Evolutionary conservation across 2,888 invertebrate genomes (phyloP), one percentile per base, ranked within the genome.

Genomic region (Dryadula phaetusa): DNA sequence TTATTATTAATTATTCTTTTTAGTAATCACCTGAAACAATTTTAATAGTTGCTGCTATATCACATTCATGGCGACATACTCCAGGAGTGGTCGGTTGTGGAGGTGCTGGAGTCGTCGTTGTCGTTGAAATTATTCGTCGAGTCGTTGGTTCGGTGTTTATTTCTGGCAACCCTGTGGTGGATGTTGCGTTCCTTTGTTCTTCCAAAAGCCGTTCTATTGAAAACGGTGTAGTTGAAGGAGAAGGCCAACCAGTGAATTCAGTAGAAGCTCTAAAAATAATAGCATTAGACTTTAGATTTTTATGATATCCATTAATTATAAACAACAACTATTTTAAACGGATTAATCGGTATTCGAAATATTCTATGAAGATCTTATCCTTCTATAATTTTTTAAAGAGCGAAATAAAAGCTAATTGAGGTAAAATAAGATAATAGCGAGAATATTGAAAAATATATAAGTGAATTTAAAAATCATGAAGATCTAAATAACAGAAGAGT

Each of bases 231-330:
- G 97, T 97, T 0, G 97, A 96, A 6, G 97, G 95, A 0, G 97
- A 96, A 12, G 97, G 97, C 98, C 98, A 98, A 16, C 98, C 98
- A 14, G 97, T 97, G 77, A 98, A 98, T 84, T 97, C 97, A 18
- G 97, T 98, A 8, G 97, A 96, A 22, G 95, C 96, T 86, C 96
- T 96, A 78, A 18, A 58, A 70, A 22, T 22, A 40, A 40, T n/a
- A 16, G 1, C 7, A 37, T 22, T 40, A 8, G 8, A 16, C 4
- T 20, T 46, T 6, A 18, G 5, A 8, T 18, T 20, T n/a, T n/a
- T 14, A 12, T 5, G 14, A n/a, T 32, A 7, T 10, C 10, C 28
- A 32, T 53, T 3, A 8, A 16, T 32, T 32, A 32, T 54, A n/a
- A n/a, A n/a, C n/a, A n/a, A n/a, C n/a, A n/a, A n/a, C n/a, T n/a